phyloP scores from a whole-genome alignment of 2,888 invertebrate species.

The Opisthograptis luteolata region DNA sequence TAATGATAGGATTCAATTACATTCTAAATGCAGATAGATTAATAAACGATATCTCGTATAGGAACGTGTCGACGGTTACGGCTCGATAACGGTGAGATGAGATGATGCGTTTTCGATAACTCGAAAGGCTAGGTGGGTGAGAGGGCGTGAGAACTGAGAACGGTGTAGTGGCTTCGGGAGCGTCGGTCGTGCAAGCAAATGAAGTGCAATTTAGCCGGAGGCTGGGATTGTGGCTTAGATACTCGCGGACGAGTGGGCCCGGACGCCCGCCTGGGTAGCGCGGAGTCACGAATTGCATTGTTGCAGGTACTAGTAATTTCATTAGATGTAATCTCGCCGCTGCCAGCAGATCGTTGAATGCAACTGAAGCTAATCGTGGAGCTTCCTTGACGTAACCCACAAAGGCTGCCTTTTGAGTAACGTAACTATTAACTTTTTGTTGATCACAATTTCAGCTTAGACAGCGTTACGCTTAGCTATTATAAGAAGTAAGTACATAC shows the following conservation, averaged over 20 bases:
- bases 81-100: constrained; percentile 51
- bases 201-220: constrained; percentile 72
- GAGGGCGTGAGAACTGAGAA: constrained; percentile 77
- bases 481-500: no score
- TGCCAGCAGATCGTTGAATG: constrained; percentile 23
- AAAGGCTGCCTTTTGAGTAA: constrained; percentile 1
- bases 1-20: constrained; percentile 53
- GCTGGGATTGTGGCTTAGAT: constrained; percentile 61
- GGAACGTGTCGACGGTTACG: constrained; percentile 57
- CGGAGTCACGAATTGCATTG: constrained; percentile 67
- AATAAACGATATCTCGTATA: constrained; percentile 55
- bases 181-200: constrained; percentile 68
- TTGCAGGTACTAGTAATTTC: constrained; percentile 70
- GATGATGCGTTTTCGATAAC: constrained; percentile 47
- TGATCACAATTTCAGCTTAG: not conserved
- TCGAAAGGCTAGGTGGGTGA: constrained; percentile 47
- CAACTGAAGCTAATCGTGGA: constrained; percentile 25
- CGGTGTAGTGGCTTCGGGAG: constrained; percentile 54
- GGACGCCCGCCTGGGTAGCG: constrained; percentile 34
- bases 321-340: constrained; percentile 54
- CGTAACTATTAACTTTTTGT: constrained; percentile 2
- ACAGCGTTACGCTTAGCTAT: not conserved
- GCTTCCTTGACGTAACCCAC: constrained; percentile 10
- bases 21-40: constrained; percentile 49
- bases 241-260: constrained; percentile 49